Conservation (phyloP, 2,797 vertebrate species). For the Pristis pectinata region DNA sequence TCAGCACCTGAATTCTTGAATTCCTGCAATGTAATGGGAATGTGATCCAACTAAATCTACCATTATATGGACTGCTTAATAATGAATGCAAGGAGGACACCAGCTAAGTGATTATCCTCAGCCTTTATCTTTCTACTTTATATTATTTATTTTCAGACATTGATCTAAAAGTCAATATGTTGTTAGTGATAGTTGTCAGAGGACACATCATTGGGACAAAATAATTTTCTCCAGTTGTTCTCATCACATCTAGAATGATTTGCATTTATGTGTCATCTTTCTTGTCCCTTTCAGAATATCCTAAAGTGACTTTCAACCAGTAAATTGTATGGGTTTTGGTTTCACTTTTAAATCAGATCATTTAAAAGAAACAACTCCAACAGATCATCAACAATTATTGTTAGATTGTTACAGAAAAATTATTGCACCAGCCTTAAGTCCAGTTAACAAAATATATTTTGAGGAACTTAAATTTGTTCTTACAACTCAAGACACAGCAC, state of each 20-base stretch:
- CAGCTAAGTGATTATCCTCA: too few species aligned
- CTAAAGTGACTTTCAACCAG: too few species aligned
- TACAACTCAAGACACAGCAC: neutral
- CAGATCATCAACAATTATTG: neutral
- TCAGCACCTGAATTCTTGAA: neutral
- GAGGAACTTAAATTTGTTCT: neutral
- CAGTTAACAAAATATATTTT: neutral
- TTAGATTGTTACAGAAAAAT: neutral
- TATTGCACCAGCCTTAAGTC: neutral
- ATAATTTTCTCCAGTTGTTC: neutral
- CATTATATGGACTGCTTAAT: neutral
- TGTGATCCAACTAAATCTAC: neutral
- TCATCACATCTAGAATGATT: too few species aligned
- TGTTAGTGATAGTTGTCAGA: neutral
- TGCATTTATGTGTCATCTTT: too few species aligned
- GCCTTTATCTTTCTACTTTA: neutral
- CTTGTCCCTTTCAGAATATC: too few species aligned
- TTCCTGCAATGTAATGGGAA: too few species aligned
- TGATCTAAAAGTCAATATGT: neutral
- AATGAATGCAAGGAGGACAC: neutral
- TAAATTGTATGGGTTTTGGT: neutral
- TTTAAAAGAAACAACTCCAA: neutral
- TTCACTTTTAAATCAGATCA: neutral
- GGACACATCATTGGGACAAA: neutral
- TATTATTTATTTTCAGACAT: neutral